phyloP scores from a whole-genome alignment of 2,113 vertebrate genomes.

The Malurus alboscapulatus region DNA sequence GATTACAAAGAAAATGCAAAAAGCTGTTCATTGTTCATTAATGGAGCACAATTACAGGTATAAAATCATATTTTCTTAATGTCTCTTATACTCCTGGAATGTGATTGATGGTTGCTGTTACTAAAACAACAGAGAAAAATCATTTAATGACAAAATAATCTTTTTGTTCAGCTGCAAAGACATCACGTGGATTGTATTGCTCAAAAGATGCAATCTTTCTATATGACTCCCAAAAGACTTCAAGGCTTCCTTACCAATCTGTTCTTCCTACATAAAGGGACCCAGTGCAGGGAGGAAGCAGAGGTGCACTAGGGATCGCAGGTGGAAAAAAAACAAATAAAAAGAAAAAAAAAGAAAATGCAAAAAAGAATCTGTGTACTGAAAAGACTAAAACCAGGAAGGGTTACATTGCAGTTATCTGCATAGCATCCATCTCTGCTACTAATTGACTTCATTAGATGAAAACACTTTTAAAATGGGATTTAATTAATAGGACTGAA shows the following conservation, averaged over 20 bases:
- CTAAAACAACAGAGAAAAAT: conserved; percentile 27
- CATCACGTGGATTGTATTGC: background rate
- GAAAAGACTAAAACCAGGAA: background rate
- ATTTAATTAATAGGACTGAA: background rate
- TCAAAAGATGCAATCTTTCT: background rate
- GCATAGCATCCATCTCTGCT: background rate
- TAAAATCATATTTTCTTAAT: background rate
- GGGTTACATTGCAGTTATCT: background rate
- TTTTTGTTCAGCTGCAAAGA: background rate
- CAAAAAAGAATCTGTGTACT: background rate
- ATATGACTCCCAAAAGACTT: background rate
- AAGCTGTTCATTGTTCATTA: conserved; percentile 2
- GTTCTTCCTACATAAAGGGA: background rate
- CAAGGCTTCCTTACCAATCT: background rate
- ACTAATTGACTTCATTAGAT: conserved; percentile 12
- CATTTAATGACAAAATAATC: conserved; percentile 1
- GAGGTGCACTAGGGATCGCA: background rate
- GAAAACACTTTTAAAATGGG: background rate
- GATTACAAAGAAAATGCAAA: background rate
- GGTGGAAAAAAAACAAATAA: no score
- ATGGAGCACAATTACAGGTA: background rate
- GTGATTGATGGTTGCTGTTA: background rate
- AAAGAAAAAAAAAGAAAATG: background rate
- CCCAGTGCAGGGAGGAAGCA: background rate
- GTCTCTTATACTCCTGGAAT: background rate